phyloP scores from a whole-genome alignment of 2,113 vertebrate genomes.

The Siniperca knerii region DNA sequence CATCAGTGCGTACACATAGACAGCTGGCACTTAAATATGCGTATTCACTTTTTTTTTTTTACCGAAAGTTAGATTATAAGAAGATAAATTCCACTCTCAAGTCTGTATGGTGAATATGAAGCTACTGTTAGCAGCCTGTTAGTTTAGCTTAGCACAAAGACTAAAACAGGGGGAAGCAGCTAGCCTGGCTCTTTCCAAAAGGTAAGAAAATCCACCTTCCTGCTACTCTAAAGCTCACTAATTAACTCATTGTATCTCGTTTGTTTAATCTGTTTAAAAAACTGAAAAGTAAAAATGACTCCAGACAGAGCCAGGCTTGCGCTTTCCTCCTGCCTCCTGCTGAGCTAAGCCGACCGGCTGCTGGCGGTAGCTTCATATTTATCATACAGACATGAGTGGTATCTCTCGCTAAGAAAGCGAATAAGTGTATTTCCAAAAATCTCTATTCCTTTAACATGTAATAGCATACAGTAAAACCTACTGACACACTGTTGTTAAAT shows the following conservation, averaged over 20 bases:
- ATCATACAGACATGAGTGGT: neutral
- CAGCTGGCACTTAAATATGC: neutral
- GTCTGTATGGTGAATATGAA: neutral
- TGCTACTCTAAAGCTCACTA: neutral
- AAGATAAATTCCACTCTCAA: neutral
- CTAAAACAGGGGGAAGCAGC: neutral
- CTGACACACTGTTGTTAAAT: neutral
- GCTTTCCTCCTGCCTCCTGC: neutral
- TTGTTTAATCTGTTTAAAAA: neutral
- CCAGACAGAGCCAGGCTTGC: neutral
- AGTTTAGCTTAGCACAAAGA: neutral
- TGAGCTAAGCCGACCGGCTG: neutral
- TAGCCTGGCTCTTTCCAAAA: neutral
- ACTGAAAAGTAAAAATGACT: neutral
- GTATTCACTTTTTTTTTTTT: neutral
- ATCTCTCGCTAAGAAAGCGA: neutral
- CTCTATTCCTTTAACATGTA: neutral
- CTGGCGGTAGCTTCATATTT: neutral
- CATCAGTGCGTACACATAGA: constrained; percentile 25
- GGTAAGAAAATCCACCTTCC: neutral
- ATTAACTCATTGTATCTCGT: neutral
- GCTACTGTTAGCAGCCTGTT: no score
- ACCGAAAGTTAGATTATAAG: neutral
- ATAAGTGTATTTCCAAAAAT: neutral
- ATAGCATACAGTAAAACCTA: neutral